Evolutionary conservation across 2,113 vertebrate genomes (phyloP), one percentile per base, ranked within the genome.

Genomic region (Malurus elegans): DNA sequence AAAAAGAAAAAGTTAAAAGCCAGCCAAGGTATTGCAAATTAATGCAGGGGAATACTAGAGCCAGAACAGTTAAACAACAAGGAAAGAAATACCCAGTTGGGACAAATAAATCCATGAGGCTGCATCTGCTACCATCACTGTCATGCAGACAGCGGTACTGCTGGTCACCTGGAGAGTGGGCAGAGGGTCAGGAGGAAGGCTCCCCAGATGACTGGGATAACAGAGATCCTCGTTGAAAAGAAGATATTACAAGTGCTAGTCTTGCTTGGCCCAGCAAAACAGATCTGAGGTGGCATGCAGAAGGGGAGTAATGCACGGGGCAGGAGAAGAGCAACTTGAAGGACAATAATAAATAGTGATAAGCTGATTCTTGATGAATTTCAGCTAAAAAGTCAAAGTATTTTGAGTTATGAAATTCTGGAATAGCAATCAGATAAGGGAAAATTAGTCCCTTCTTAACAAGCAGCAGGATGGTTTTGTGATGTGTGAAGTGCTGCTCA

Each of bases 261-360:
- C 38, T 32, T 44, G 6, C n/a, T 86, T 36, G 57, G 42, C 25
- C 50, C 20, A 62, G 53, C 18, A 89, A 66, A 91, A 44, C 34
- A 73, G 54, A 79, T 36, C 40, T 56, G 57, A n/a, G 19, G 50
- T 26, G 13, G 4, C 12, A 38, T 50, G 44, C 36, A 51, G 28
- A 42, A 53, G 28, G 31, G 31, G 10, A 69, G 18, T 26, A 79
- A 72, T 0, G 9, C 0, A 0, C 13, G 65, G 14, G 17, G 15
- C 0, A 5, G 61, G 70, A 85, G 58, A 83, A 88, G 10, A 75
- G 44, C 0, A 0, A 16, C 48, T 60, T 53, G 44, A 79, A 80
- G n/a, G 28, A 38, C 11, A 57, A 20, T 21, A 79, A 60, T 56
- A 79, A 51, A n/a, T 20, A 61, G 5, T 29, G 12, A 69, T 69